phyloP scores from a whole-genome alignment of 2,888 invertebrate genomes.

The Tinea semifulvella region DNA sequence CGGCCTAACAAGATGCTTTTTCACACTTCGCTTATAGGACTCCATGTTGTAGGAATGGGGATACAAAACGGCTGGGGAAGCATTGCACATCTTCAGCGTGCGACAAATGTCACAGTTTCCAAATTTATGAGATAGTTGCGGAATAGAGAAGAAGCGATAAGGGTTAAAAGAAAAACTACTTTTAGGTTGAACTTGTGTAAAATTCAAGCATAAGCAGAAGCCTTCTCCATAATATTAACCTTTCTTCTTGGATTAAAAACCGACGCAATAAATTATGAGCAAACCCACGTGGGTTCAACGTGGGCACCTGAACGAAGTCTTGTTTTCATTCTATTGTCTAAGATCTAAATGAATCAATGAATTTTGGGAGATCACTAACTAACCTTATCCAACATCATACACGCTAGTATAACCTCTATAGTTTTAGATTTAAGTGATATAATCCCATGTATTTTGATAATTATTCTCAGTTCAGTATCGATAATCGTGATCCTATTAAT shows the following conservation, averaged over 20 bases:
- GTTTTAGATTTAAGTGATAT: background rate
- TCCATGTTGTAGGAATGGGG: too few species aligned
- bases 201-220: too few species aligned
- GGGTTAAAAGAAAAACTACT: too few species aligned
- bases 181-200: too few species aligned
- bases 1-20: too few species aligned
- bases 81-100: too few species aligned
- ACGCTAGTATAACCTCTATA: background rate
- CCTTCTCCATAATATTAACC: background rate
- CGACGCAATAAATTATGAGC: conserved; percentile 7
- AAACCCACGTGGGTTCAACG: conserved; percentile 12
- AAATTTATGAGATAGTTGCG: too few species aligned
- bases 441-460: background rate
- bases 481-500: conserved; percentile 13
- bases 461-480: conserved; percentile 3
- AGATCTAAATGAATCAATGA: conserved; percentile 9
- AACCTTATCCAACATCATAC: too few species aligned
- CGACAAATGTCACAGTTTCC: too few species aligned
- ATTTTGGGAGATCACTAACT: background rate
- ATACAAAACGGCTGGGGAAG: too few species aligned
- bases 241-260: background rate
- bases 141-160: too few species aligned
- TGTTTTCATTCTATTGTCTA: conserved; percentile 15
- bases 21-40: too few species aligned
- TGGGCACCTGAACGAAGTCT: conserved; percentile 8